A percentile compares a stretch with the other conserved stretches of the same genome.
Conservation (phyloP, 2,113 vertebrate genomes). For the Bambusicola thoracicus region DNA sequence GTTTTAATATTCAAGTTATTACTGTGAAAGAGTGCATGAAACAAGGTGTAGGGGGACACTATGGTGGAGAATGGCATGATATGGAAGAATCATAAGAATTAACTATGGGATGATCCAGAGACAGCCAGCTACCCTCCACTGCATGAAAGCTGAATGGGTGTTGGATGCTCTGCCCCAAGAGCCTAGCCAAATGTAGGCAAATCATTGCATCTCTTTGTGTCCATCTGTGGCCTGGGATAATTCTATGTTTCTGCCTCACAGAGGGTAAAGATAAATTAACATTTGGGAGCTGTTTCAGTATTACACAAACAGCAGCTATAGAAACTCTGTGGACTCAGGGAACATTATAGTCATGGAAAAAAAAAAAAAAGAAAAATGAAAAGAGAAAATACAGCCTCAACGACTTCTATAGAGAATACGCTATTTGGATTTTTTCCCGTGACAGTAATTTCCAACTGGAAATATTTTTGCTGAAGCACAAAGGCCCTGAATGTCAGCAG, state of each 20-base stretch:
- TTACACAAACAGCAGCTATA: neutral
- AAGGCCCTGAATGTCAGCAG: accelerated
- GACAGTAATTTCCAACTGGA: neutral
- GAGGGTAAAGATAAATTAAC: neutral
- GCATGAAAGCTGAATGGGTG: neutral
- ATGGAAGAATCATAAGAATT: neutral
- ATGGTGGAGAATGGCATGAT: neutral
- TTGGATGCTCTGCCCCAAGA: neutral
- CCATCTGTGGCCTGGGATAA: neutral
- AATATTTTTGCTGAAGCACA: neutral
- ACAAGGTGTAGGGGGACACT: neutral
- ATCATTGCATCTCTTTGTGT: neutral
- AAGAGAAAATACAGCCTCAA: neutral
- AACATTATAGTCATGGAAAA: neutral
- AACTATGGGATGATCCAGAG: neutral
- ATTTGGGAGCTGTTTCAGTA: neutral
- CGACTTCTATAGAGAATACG: neutral
- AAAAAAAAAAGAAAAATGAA: neutral
- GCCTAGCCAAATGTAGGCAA: neutral
- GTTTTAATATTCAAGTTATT: neutral
- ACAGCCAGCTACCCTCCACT: neutral
- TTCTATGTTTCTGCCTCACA: neutral
- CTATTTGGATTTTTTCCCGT: neutral
- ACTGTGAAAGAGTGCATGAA: neutral
- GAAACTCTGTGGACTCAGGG: neutral